phyloP scores from a whole-genome alignment of 2,888 invertebrate species.

The Andrena marginata region DNA sequence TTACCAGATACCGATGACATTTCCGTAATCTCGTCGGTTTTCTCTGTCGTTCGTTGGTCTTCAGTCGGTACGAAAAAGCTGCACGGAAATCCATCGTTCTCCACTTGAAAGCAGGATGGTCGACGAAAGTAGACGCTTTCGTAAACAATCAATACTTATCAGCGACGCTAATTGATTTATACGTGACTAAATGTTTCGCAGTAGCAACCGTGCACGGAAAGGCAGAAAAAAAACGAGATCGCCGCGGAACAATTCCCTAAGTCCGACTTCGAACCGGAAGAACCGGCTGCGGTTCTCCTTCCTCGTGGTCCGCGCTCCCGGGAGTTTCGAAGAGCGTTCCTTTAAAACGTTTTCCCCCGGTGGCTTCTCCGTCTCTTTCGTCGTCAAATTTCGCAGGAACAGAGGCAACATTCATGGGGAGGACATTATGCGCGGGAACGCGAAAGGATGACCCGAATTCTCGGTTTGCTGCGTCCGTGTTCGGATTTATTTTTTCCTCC shows the following conservation, averaged over 20 bases:
- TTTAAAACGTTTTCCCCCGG: conserved; percentile 36
- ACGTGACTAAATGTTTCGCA: no score
- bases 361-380: conserved; percentile 28
- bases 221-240: neutral
- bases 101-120: no score
- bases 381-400: conserved; percentile 54
- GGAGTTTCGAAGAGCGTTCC: conserved; percentile 40
- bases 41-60: no score
- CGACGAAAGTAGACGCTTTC: no score
- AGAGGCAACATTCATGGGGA: conserved; percentile 51
- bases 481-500: conserved; percentile 45
- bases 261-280: conserved; percentile 17
- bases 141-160: no score
- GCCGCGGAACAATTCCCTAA: neutral
- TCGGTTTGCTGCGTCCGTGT: conserved; percentile 57
- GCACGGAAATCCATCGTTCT: no score
- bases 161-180: no score
- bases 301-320: neutral
- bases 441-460: conserved; percentile 62
- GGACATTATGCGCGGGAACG: conserved; percentile 47
- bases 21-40: neutral
- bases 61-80: no score
- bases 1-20: neutral
- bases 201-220: neutral
- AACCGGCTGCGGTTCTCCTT: conserved; percentile 8